Evolutionary conservation across 2,113 vertebrate species (phyloP), one percentile per base, ranked within the genome.

Genomic region (Neodontobutis hainanensis): DNA sequence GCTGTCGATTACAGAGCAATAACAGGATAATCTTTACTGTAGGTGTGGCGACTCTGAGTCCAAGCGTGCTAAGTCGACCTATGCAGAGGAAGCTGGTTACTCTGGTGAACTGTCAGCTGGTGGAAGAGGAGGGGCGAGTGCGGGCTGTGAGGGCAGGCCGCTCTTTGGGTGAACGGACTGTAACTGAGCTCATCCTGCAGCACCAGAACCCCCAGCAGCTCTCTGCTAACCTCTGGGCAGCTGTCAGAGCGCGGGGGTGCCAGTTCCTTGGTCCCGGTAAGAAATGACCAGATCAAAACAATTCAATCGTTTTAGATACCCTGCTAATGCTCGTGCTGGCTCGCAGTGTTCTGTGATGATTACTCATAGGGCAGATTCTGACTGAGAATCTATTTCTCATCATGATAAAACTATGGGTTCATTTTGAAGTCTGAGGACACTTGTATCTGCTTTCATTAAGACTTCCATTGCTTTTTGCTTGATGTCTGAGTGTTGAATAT

Each of bases 171-270:
- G 97, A 99, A 80, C 92, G 97, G n/a, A 97, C 97, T 0, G 96
- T 99, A 46, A 99, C 97, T 0, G 97, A 99, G 81, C 97, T 99
- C 83, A 98, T 99, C 82, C 93, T 99, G 60, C 97, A 98, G 86
- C 97, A 99, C 80, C 97, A 99, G 83, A 99, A 98, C 67, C 96
- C 97, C 57, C 97, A 99, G 85, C 97, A 98, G 61, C 95, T 99
- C 50, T 98, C 97, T 35, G 97, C 97, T 45, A 99, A 98, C 82
- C 94, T 99, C 44, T 98, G 97, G 97, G 97, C 97, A 55, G 97
- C 97, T 0, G 97, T 99, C 53, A 93, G 97, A 68, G 97, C 97
- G 10, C 93, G 97, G 9, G 97, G 97, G 0, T 99, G 97, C 89
- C 97, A 99, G 88, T 99, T 99, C 84, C 94, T 99, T 46, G 97